Evolutionary conservation across 2,888 invertebrate species (phyloP).

Genomic region (Dynastes maya): DNA sequence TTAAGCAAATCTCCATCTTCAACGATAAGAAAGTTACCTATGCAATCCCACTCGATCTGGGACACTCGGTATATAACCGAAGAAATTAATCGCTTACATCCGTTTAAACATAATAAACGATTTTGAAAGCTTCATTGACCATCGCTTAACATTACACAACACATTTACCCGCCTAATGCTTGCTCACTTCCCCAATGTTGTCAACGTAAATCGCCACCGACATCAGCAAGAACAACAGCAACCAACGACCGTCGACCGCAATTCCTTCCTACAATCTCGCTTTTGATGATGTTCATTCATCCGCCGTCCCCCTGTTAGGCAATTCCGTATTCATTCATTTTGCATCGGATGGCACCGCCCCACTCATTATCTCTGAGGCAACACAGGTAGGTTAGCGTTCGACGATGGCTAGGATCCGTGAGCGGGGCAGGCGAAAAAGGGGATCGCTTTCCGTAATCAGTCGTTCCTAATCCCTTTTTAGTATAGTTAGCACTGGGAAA

Average conservation of each 20-base stretch:
- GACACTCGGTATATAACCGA: too few species aligned
- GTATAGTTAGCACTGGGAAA: constrained; percentile 52
- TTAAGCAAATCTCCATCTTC: too few species aligned
- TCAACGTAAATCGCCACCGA: not conserved
- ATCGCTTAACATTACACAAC: not conserved
- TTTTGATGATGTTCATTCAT: constrained; percentile 29
- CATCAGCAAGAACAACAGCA: not conserved
- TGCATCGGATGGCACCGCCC: constrained; percentile 42
- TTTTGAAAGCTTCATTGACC: not conserved
- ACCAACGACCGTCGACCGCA: not conserved
- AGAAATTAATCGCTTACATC: not conserved
- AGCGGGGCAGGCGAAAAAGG: constrained; percentile 50
- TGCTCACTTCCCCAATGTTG: not conserved
- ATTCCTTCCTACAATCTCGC: not conserved
- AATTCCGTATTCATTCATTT: constrained; percentile 25
- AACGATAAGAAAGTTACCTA: too few species aligned
- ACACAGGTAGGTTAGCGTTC: constrained; percentile 30
- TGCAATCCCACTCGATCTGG: too few species aligned
- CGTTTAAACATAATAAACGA: not conserved
- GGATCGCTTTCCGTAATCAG: constrained; percentile 62
- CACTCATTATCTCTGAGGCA: constrained; percentile 48
- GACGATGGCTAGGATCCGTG: not conserved
- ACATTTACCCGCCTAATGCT: too few species aligned
- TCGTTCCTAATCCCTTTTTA: constrained; percentile 60
- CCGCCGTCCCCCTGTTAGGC: not conserved